A percentile compares a stretch with the other conserved stretches of the same genome.
Evolutionary conservation across 2,113 vertebrate genomes (phyloP).

Genomic region (Ammodytes dubius): DNA sequence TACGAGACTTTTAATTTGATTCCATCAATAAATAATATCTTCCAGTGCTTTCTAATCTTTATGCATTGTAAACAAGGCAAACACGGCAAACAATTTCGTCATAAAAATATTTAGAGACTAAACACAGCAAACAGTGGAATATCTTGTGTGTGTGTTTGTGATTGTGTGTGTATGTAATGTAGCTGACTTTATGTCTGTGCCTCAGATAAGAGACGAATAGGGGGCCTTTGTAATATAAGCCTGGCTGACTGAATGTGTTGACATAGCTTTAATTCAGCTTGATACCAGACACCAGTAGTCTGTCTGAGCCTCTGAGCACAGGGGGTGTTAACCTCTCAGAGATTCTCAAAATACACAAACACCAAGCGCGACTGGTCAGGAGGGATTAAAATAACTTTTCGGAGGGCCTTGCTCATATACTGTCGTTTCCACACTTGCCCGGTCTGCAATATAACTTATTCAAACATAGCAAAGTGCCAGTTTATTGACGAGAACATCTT

Average conservation of each 20-base stretch:
- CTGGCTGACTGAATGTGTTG: slow-evolving; percentile 83
- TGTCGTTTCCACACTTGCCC: slow-evolving; percentile 69
- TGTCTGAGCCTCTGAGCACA: slow-evolving; percentile 78
- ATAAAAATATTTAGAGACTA: slow-evolving; percentile 54
- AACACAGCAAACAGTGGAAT: slow-evolving; percentile 21
- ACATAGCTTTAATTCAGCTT: slow-evolving; percentile 87
- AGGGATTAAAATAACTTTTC: slow-evolving; percentile 83
- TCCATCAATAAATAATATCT: slow-evolving; percentile 74
- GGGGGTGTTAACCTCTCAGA: slow-evolving; percentile 84
- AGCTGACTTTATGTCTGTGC: slow-evolving; percentile 69
- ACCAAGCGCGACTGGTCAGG: slow-evolving; percentile 69
- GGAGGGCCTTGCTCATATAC: slow-evolving; percentile 72
- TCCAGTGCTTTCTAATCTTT: slow-evolving; percentile 68
- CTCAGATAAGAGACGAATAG: slow-evolving; percentile 72
- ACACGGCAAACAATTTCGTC: slow-evolving; percentile 59
- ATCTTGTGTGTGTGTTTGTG: slow-evolving; percentile 27
- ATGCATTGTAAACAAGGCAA: slow-evolving; percentile 49
- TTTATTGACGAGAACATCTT: slow-evolving; percentile 51
- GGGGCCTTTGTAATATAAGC: slow-evolving; percentile 78
- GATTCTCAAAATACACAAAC: slow-evolving; percentile 86
- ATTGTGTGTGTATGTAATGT: slow-evolving; percentile 31
- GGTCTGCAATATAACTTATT: slow-evolving; percentile 67
- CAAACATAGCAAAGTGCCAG: slow-evolving; percentile 43
- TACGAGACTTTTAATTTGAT: slow-evolving; percentile 72
- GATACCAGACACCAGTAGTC: slow-evolving; percentile 84